Base-by-base conservation (phyloP, 1,140 invertebrate species). In the Sogatella furcifera region DNA sequence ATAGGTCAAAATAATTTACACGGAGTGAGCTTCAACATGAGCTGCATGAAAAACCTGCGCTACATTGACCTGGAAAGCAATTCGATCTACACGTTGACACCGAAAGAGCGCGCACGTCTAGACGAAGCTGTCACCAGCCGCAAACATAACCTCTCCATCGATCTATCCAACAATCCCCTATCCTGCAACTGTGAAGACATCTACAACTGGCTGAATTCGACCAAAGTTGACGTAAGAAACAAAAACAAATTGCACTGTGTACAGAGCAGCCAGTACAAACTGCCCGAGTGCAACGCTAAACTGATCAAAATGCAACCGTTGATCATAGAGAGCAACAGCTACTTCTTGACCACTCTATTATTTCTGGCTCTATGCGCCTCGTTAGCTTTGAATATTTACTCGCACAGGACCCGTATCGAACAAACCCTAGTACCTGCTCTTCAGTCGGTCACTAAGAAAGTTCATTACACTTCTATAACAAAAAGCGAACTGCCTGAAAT, bases 21-120 rank as follows among this genome's bases (percentile, higher is more conserved):
- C 14, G 78, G 77, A 19, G 70, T 90, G 1, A 78, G 85, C 61
- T 85, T 90, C 60, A 80, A 88, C 61, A 71, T 89, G 10, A 72
- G 76, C 0, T 90, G 87, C 68, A 69, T 89, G 14, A 77, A 77
- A 24, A 79, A 84, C 63, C 68, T 90, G 22, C 69, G 81, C 46
- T 86, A 84, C 68, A 71, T 90, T 19, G 88, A 89, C 71, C 71
- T 89, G 9, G 81, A 85, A 66, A 73, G 79, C 10, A 90, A 90
- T 66, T 79, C 80, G 59, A 86, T 90, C 17, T 74, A 74, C 6
- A 76, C 69, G 21, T 73, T 90, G 1, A 73, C 73, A 14, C 72
- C 79, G 43, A 67, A 74, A 5, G 85, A 88, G 63, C 69, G 88
- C 34, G 72, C 75, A 0, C 66, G 72, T 11, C 72, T 89, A 14